These are phyloP conservation scores for Oncorhynchus tshawytscha DNA, from an alignment of 2,113 vertebrate genomes.

Conservation along the genomic window DNA sequence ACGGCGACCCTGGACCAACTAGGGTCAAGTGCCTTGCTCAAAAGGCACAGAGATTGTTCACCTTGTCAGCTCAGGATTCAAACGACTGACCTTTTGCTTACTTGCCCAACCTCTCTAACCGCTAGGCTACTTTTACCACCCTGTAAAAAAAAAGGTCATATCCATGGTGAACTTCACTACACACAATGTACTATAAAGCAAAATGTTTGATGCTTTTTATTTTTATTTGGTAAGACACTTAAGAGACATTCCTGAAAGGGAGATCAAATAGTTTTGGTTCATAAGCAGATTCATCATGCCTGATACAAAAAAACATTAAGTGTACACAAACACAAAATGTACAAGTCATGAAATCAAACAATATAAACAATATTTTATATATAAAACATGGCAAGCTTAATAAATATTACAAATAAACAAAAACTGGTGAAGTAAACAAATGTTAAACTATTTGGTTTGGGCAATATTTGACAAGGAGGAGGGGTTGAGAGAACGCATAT, in stretches of 20 bases:
- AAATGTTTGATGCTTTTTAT: conserved; percentile 44
- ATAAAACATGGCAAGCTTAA: conserved; percentile 75
- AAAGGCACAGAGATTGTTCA: no score
- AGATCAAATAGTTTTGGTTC: conserved; percentile 69
- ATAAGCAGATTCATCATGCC: conserved; percentile 64
- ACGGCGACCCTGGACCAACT: no score
- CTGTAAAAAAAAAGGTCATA: neutral
- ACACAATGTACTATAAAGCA: neutral
- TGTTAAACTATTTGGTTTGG: conserved; percentile 65
- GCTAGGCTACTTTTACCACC: no score
- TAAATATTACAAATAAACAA: conserved; percentile 77
- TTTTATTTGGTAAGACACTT: conserved; percentile 68
- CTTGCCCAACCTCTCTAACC: no score
- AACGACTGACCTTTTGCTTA: no score
- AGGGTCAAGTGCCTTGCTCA: no score
- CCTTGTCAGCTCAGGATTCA: neutral
- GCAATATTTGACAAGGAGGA: conserved; percentile 43
- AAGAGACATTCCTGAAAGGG: conserved; percentile 61
- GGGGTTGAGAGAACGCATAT: conserved; percentile 18
- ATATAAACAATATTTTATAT: conserved; percentile 71
- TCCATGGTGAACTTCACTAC: neutral
- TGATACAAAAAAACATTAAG: conserved; percentile 55
- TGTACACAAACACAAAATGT: conserved; percentile 58
- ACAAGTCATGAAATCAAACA: conserved; percentile 64
- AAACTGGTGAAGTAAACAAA: conserved; percentile 62